Percentiles rank a stretch among this genome's conserved stretches.
These are phyloP conservation scores for Drosophila mimica DNA, from an alignment of 2,888 invertebrate species.

Conservation along the genomic window DNA sequence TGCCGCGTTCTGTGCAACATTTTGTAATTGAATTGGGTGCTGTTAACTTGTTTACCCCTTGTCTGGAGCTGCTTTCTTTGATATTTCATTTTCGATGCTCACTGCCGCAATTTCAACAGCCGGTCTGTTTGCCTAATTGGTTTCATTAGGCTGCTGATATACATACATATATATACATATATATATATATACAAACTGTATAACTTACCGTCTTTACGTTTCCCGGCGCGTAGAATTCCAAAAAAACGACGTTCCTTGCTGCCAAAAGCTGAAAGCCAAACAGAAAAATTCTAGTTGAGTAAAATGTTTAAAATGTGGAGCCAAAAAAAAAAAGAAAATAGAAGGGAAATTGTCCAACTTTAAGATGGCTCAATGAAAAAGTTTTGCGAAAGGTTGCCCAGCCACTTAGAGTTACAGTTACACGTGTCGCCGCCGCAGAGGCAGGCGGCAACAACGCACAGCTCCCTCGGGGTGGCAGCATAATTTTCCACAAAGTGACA, in stretches of 20 bases:
- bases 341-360: constrained; percentile 37
- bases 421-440: constrained; percentile 62
- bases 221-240: constrained; percentile 67
- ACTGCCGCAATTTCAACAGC: constrained; percentile 55
- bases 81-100: constrained; percentile 61
- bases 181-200: not conserved
- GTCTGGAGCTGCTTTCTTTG: constrained; percentile 67
- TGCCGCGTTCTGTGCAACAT: constrained; percentile 28
- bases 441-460: constrained; percentile 12
- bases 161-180: not conserved
- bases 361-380: constrained; percentile 54
- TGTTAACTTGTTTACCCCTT: constrained; percentile 66
- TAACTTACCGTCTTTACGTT: constrained; percentile 67
- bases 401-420: constrained; percentile 62
- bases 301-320: constrained; percentile 26
- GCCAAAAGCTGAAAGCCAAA: constrained; percentile 23
- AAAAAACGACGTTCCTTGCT: constrained; percentile 66
- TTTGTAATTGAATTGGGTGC: constrained; percentile 64
- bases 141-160: constrained; percentile 59
- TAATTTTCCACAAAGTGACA: constrained; percentile 76
- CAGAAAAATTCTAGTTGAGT: constrained; percentile 11
- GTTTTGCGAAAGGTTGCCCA: constrained; percentile 26
- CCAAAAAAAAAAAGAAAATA: constrained; percentile 19
- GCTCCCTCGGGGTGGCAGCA: constrained; percentile 45
- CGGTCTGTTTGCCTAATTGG: constrained; percentile 69